Base-by-base conservation (phyloP, 2,113 vertebrate species). In the Xyrauchen texanus region DNA sequence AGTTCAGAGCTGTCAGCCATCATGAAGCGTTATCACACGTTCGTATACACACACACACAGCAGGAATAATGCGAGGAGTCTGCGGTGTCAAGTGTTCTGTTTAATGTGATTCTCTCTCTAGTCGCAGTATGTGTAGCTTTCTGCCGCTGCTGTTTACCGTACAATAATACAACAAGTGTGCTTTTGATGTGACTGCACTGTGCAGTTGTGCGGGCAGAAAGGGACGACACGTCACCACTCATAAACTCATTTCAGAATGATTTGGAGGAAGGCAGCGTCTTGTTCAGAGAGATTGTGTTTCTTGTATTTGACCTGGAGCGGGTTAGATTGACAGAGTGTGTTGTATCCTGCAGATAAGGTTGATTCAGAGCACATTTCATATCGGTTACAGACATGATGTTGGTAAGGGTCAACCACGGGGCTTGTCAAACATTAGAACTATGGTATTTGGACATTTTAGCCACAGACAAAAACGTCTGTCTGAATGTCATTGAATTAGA, bases 101-200 rank as follows among this genome's bases (percentile, higher is more conserved):
- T 80, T 80, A 65, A 80, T 80, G 70, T 74, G 69, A 65, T 67
- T 60, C 61, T 47, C 78, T 80, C 78, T 62, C 60, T 63, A 49
- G 79, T 64, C 21, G 8, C 78, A 2, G 70, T 55, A 12, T 75
- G 62, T 64, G 70, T 60, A 75, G 71, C 69, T 63, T 67, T 34
- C 70, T 46, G 34, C 58, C 21, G 70, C 79, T 78, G 76, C 83
- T 78, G 62, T 84, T 84, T 84, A 81, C 67, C 79, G 58, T 81
- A 58, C 69, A 10, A 63, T 77, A 70, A 75, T 55, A 84, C 81
- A 34, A 34, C 21, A 70, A 81, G 81, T 81, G 78, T 78, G 81
- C 55, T 77, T 85, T 82, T 85, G 79, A 77, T 71, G 76, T 63
- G 53, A 62, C 58, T 81, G 79, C 51, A 47, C 65, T 75, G 76